Evolutionary conservation across 2,113 vertebrate genomes (phyloP).

Genomic region (Myotis brandtii): DNA sequence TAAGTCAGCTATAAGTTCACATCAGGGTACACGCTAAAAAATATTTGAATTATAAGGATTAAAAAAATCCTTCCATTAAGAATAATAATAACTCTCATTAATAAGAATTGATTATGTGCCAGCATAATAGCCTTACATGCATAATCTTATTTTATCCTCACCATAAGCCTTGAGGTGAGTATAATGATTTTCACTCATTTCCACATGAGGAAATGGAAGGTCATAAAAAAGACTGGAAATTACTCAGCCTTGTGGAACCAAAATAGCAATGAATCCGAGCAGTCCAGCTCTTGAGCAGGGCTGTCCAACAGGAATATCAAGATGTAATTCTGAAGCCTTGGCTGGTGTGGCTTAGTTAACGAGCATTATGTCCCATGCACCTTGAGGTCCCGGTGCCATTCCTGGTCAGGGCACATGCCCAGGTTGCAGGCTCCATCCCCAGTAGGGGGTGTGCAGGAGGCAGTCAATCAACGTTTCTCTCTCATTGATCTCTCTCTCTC

Average conservation of each 20-base stretch:
- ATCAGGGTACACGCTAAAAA: background rate
- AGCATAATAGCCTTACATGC: background rate
- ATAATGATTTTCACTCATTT: background rate
- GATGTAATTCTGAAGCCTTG: background rate
- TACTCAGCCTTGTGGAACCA: background rate
- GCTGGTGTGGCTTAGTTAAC: background rate
- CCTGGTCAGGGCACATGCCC: background rate
- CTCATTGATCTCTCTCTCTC: too few species aligned
- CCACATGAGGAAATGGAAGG: background rate
- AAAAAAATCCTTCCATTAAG: background rate
- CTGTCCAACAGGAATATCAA: background rate
- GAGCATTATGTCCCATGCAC: background rate
- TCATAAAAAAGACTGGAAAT: background rate
- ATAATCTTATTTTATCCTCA: constrained; percentile 41
- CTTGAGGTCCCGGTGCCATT: background rate
- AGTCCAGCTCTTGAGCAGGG: background rate
- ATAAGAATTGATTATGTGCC: constrained; percentile 41
- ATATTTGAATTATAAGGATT: constrained; percentile 8
- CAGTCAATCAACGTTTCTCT: background rate
- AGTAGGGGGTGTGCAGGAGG: background rate
- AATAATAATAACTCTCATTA: constrained; percentile 44
- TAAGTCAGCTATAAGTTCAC: background rate
- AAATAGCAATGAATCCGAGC: background rate
- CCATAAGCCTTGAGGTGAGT: background rate
- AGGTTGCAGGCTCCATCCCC: background rate